Conservation (phyloP, 1,140 invertebrate species). For the Solenopsis invicta region DNA sequence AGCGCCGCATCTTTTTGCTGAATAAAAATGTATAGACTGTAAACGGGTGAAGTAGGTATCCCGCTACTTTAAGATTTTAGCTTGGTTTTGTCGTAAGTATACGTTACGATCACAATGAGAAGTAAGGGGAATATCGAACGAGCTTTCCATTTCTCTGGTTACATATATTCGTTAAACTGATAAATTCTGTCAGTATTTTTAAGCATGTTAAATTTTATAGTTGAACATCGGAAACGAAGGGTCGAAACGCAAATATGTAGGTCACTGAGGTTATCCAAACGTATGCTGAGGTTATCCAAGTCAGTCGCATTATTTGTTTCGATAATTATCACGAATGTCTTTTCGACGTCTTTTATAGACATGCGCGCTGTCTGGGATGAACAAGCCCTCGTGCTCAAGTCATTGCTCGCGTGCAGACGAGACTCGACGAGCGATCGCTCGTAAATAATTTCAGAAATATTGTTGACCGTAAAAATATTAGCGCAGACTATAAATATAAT, state of each 20-base stretch:
- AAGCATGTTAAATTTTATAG: constrained; percentile 2
- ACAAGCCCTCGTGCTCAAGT: neutral
- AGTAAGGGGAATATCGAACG: neutral
- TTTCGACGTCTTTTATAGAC: too few species aligned
- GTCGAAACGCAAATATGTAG: too few species aligned
- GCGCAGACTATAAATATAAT: constrained; percentile 25
- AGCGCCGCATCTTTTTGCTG: constrained; percentile 48
- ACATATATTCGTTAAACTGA: neutral
- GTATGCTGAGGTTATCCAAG: too few species aligned
- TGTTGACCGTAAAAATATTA: constrained; percentile 12
- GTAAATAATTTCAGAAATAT: constrained; percentile 16
- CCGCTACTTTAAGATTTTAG: constrained; percentile 22
- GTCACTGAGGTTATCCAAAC: too few species aligned
- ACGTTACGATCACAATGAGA: neutral
- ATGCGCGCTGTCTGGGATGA: neutral
- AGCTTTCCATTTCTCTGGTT: neutral
- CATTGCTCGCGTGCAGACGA: constrained; percentile 17
- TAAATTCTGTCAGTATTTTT: neutral
- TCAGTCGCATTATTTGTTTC: too few species aligned
- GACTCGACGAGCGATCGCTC: neutral
- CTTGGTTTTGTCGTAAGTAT: neutral
- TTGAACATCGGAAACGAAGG: neutral
- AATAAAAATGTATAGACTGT: constrained; percentile 50
- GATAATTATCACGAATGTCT: neutral
- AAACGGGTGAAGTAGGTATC: constrained; percentile 1